A percentile compares a stretch with the other conserved stretches of the same genome.
Evolutionary conservation across 2,797 vertebrate species (phyloP).

Genomic region (Clarias platycephalus): DNA sequence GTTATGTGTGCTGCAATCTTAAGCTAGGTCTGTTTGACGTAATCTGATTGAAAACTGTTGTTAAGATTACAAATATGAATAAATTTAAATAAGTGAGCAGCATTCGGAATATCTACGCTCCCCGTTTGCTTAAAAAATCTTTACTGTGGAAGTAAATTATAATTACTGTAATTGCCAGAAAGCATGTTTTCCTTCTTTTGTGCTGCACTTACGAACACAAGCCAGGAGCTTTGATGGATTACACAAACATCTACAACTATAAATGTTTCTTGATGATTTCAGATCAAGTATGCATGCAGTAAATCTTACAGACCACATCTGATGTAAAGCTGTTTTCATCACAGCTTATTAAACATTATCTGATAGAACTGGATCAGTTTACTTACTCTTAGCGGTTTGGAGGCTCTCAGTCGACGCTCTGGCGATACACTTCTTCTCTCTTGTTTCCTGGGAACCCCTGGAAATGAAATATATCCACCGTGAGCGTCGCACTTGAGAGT

Average conservation of each 20-base stretch:
- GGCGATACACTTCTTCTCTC: conserved; percentile 7
- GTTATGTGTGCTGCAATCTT: background rate
- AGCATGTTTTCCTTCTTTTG: background rate
- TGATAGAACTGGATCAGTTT: background rate
- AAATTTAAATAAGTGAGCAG: background rate
- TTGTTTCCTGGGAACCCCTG: conserved; percentile 40
- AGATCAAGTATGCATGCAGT: background rate
- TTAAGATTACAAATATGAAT: no score
- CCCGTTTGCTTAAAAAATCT: background rate
- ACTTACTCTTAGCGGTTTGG: conserved; percentile 34
- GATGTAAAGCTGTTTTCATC: background rate
- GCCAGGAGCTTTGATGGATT: background rate
- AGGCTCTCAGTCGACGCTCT: conserved; percentile 8
- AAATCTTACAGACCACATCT: background rate
- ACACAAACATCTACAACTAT: background rate
- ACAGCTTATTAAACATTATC: background rate
- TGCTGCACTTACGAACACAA: background rate
- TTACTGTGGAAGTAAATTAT: background rate
- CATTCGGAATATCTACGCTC: background rate
- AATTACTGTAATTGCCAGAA: background rate
- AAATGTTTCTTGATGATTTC: background rate
- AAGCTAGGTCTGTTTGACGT: background rate
- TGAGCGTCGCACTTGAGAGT: background rate
- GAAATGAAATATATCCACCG: background rate
- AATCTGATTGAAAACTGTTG: no score